Evolutionary conservation across 2,797 vertebrate species (phyloP), one percentile per base, ranked within the genome.

Genomic region (Mormyrus proboscirostris): DNA sequence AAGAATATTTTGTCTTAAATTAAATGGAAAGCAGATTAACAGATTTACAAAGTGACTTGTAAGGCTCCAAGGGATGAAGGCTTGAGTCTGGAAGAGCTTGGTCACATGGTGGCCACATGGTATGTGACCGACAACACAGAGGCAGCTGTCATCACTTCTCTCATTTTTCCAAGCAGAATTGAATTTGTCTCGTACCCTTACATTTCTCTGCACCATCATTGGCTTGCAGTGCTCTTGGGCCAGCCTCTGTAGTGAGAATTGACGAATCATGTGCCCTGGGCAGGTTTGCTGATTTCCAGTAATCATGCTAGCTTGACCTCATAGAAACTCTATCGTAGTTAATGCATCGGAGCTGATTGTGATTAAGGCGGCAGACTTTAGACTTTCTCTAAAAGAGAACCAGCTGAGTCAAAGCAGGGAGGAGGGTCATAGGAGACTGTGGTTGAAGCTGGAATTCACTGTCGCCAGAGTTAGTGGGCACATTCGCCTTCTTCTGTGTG

Each of bases 351-450:
- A 44, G 73, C 41, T 41, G 73, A 79, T 47, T 79, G 38, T 79
- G 38, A 79, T 79, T 79, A 79, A 41, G 73, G 41, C 33, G 73
- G 73, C 38, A 79, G 73, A 79, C 41, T 79, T 44, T 1, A 79
- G 73, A 79, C 73, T 38, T 73, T 73, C 65, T 16, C 65, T 73
- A 73, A 73, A 73, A 73, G 65, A 79, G 33, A 79, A 79, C 73
- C 73, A 79, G 33, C 73, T 79, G 73, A 79, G 73, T 47, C 38
- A 6, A 79, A 47, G 14, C 6, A 2, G 73, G 38, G 38, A 79
- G 16, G 38, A 7, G 16, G 73, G 38, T 79, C 73, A 4, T 47
- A 79, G 33, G 73, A 79, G 73, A 73, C 65, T 73, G 65, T 73
- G 65, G 65, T 73, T 38, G 65, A 44, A 44, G 33, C 73, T 79